These are phyloP conservation scores for Crossaster papposus DNA, from an alignment of 53 echinoderm and acorn worm species.

Conservation along the genomic window DNA sequence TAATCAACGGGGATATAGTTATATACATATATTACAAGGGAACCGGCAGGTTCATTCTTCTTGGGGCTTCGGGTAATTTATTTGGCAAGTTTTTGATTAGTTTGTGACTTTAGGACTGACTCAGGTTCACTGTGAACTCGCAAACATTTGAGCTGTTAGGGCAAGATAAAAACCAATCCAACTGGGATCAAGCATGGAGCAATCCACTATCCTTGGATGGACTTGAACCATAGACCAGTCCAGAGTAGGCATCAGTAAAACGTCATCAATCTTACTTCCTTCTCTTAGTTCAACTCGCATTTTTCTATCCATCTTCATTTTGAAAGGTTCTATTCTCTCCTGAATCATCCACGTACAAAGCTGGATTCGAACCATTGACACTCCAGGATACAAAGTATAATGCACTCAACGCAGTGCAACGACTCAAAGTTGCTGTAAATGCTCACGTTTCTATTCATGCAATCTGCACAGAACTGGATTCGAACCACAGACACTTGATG, in stretches of 20 bases:
- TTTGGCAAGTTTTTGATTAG: conserved; percentile 35
- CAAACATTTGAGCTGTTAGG: not conserved
- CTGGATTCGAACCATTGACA: not conserved
- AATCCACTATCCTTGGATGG: not conserved
- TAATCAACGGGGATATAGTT: not conserved
- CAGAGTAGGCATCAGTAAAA: not conserved
- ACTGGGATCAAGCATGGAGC: not conserved
- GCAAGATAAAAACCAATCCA: too few relatives aligned
- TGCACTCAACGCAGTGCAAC: not conserved
- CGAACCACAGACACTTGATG: too few relatives aligned
- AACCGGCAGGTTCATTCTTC: not conserved
- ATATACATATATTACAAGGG: not conserved
- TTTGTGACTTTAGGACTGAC: not conserved
- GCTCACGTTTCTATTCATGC: too few relatives aligned
- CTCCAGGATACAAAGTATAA: not conserved
- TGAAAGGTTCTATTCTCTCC: not conserved
- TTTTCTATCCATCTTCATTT: not conserved
- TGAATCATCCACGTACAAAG: not conserved
- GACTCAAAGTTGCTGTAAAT: not conserved
- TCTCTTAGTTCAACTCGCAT: not conserved
- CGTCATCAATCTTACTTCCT: not conserved
- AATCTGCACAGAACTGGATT: too few relatives aligned
- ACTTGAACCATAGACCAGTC: not conserved
- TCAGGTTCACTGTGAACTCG: not conserved
- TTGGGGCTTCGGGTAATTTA: conserved; percentile 5